Base-by-base conservation (phyloP, 1,140 invertebrate genomes). In the Trichonephila clavipes region DNA sequence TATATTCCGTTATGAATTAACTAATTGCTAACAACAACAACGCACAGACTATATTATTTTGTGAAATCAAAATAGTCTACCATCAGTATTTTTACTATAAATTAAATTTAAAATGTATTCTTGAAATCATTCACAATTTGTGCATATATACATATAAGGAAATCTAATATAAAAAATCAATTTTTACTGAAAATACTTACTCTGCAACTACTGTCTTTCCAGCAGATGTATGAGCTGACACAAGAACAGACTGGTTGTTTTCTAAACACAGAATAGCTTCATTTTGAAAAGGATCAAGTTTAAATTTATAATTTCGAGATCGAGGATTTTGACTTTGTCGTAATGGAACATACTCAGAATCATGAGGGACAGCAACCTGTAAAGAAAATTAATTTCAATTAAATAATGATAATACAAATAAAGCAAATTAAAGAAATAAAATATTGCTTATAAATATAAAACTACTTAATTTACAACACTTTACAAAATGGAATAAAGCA, bases 171-270 rank as follows among this genome's bases (percentile, higher is more conserved):
- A 21, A 64, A 21, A 64, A 64, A 19, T 51, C 0, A 51, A 51
- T 8, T 51, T 51, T 51, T 12, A 5, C 10, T 6, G 18, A 64
- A 64, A 19, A 34, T 18, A 85, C 92, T 40, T 81, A 99, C 98
- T 99, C 98, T 61, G 99, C 99, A 64, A 99, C 98, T 34, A 99
- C 99, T 86, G 99, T 99, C 97, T 99, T 99, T 83, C 99, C 99
- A 94, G 99, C 99, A n/a, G 99, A 99, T 8, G 99, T 99, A 96
- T 99, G 99, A 58, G 99, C 99, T 0, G 99, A 99, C 0, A 99
- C 99, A 34, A 99, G 96, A 16, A 99, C 99, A 34, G 99, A 99
- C 94, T 97, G 99, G 95, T 99, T 98, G 96, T 99, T 99, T 95
- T 99, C 99, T 94, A 99, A 98, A 96, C 99, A 99, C 51, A 98